A percentile compares a stretch with the other conserved stretches of the same genome.
These are phyloP conservation scores for Tachina lurida DNA, from an alignment of 2,888 invertebrate species.

Conservation along the genomic window DNA sequence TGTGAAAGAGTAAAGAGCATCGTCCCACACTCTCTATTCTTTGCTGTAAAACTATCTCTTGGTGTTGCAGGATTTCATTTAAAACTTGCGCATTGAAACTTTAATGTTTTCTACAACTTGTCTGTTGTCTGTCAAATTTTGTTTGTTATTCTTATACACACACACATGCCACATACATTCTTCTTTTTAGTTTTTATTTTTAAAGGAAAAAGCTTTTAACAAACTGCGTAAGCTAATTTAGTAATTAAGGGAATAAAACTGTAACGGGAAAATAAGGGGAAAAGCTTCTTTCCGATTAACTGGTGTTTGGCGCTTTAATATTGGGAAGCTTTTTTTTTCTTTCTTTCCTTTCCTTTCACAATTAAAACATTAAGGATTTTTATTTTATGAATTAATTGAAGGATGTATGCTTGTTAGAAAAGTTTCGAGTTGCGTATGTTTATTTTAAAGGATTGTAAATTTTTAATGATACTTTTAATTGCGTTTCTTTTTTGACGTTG, in stretches of 20 bases:
- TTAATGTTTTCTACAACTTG: conserved; percentile 15
- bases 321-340: conserved; percentile 3
- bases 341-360: background rate
- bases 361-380: conserved; percentile 49
- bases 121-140: conserved; percentile 48
- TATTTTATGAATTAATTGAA: conserved; percentile 57
- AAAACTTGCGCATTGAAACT: conserved; percentile 49
- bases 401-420: conserved; percentile 24
- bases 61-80: conserved; percentile 38
- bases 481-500: background rate
- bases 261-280: conserved; percentile 21
- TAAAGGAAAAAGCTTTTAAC: conserved; percentile 19
- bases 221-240: conserved; percentile 52
- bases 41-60: conserved; percentile 7
- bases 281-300: conserved; percentile 61
- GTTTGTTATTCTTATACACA: background rate
- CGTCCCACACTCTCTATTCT: background rate
- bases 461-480: conserved; percentile 49
- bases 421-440: conserved; percentile 23
- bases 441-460: conserved; percentile 11
- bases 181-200: background rate
- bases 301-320: conserved; percentile 22
- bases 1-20: conserved; percentile 13
- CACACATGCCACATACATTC: too few relatives aligned
- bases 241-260: background rate